Percentiles rank a stretch among this genome's conserved stretches.
phyloP scores from a whole-genome alignment of 2,113 vertebrate species.

The Rhombomys opimus region DNA sequence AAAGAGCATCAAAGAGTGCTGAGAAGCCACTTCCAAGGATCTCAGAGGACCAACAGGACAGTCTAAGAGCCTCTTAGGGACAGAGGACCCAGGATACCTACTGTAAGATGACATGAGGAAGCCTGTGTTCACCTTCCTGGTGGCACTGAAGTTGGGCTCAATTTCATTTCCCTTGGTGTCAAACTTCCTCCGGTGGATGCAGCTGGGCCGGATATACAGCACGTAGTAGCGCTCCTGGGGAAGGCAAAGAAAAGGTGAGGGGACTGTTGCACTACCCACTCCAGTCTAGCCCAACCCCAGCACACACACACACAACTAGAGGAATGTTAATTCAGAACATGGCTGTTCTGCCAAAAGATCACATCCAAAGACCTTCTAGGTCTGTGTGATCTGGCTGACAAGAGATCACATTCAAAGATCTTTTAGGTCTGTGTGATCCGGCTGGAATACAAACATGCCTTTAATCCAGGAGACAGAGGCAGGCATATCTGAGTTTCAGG shows the following conservation, averaged over 20 bases:
- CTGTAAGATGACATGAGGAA: slow-evolving; percentile 94
- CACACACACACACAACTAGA: not conserved
- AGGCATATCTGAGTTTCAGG: too few relatives aligned
- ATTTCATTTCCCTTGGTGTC: slow-evolving; percentile 90
- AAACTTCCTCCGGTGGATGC: slow-evolving; percentile 89
- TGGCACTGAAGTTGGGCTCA: slow-evolving; percentile 93
- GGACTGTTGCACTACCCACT: not conserved
- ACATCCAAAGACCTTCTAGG: too few relatives aligned
- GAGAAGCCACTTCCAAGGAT: not conserved
- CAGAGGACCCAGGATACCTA: slow-evolving; percentile 82
- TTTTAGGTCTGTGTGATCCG: too few relatives aligned
- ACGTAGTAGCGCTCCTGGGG: slow-evolving; percentile 90
- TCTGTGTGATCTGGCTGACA: too few relatives aligned
- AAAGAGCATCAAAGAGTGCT: not conserved
- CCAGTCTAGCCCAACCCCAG: not conserved
- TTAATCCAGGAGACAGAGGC: too few relatives aligned
- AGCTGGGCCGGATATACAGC: slow-evolving; percentile 88
- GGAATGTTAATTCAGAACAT: too few relatives aligned
- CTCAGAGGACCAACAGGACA: not conserved
- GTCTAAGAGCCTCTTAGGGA: not conserved
- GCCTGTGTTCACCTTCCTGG: slow-evolving; percentile 93
- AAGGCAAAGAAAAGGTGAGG: not conserved
- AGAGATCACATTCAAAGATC: too few relatives aligned
- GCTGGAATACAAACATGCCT: too few relatives aligned
- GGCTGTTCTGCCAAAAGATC: too few relatives aligned